Evolutionary conservation across 2,113 vertebrate species (phyloP).

Genomic region (Podilymbus podiceps): DNA sequence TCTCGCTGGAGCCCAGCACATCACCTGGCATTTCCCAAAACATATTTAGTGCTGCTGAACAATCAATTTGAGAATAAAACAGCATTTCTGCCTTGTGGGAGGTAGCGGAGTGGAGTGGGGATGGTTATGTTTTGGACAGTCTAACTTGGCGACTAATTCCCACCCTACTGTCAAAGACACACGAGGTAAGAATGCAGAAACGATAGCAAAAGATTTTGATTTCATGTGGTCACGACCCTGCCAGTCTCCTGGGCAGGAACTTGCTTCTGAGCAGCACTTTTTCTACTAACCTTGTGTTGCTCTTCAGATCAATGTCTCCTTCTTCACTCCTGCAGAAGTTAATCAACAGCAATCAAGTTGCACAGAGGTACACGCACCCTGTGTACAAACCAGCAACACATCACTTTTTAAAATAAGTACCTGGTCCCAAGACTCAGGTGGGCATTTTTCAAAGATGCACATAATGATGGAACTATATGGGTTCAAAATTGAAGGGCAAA

Average conservation of each 20-base stretch:
- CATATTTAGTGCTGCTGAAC: conserved; percentile 35
- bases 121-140: not conserved
- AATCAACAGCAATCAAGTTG: not conserved
- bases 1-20: not conserved
- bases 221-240: not conserved
- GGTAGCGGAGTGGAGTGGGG: not conserved
- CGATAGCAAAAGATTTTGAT: not conserved
- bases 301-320: not conserved
- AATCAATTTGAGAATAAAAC: not conserved
- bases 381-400: not conserved
- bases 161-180: not conserved
- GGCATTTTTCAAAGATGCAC: not conserved
- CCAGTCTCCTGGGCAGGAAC: not conserved
- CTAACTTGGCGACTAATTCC: not conserved
- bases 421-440: not conserved
- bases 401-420: not conserved
- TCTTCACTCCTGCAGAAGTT: not conserved
- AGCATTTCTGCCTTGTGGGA: not conserved
- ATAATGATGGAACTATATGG: not conserved
- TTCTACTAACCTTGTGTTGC: not conserved
- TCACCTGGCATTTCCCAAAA: not conserved
- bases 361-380: not conserved
- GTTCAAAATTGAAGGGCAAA: not conserved
- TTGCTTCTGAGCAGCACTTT: not conserved
- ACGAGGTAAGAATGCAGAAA: not conserved